These are phyloP conservation scores for Cololabis saira DNA, from an alignment of 2,113 vertebrate species.

Conservation along the genomic window DNA sequence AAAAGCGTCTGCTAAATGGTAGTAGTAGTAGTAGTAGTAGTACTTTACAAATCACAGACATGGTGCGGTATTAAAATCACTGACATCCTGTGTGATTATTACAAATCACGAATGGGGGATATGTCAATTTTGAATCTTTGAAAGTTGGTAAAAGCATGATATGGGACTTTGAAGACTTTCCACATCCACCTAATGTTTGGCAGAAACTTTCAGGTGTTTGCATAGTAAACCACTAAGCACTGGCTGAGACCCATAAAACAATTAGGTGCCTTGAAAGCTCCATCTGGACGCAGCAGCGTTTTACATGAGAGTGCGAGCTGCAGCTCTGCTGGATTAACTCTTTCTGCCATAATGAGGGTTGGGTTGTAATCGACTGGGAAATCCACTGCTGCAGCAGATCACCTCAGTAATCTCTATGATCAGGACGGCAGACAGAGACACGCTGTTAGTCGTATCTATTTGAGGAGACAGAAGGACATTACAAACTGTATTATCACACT, in stretches of 20 bases:
- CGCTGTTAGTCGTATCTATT: conserved; percentile 1
- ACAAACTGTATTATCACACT: too few species aligned
- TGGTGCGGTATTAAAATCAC: too few species aligned
- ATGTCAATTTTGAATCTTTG: too few species aligned
- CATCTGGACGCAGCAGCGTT: conserved; percentile 41
- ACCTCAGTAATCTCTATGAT: conserved; percentile 20
- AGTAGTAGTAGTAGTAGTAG: too few species aligned
- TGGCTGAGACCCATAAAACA: conserved; percentile 10
- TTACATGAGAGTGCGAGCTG: conserved; percentile 23
- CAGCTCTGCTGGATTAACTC: conserved; percentile 59
- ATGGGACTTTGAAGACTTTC: not conserved
- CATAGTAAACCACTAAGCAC: conserved; percentile 4
- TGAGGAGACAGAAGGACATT: conserved; percentile 6
- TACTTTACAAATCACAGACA: too few species aligned
- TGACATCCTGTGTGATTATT: too few species aligned
- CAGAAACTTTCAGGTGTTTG: conserved; percentile 9
- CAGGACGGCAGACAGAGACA: not conserved
- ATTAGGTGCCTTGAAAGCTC: conserved; percentile 42
- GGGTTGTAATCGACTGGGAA: conserved; percentile 19
- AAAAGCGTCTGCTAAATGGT: too few species aligned
- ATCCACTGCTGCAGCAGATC: conserved; percentile 5
- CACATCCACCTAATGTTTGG: conserved; percentile 19
- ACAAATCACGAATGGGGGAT: too few species aligned
- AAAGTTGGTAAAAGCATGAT: too few species aligned
- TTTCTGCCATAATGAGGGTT: conserved; percentile 24